These are phyloP conservation scores for Xanthostigma xanthostigma DNA, from an alignment of 2,888 invertebrate species.

Conservation along the genomic window DNA sequence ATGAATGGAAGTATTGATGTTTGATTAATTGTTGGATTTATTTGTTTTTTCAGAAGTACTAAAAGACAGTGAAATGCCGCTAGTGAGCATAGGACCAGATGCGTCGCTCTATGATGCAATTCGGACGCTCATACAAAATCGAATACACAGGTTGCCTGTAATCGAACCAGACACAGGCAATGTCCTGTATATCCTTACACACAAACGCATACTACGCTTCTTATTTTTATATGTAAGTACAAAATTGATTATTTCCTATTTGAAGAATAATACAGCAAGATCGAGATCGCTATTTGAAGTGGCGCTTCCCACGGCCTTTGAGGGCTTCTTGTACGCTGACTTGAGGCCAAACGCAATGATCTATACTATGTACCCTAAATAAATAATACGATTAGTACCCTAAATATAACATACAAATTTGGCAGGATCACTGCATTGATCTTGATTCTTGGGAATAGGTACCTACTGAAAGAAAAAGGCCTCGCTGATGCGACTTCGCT, in stretches of 20 bases:
- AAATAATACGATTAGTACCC: too few species aligned
- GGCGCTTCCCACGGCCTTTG: too few species aligned
- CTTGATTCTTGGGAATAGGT: too few species aligned
- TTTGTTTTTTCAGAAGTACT: constrained; percentile 52
- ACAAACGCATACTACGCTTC: constrained; percentile 94
- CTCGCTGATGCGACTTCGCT: too few species aligned
- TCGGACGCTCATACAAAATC: constrained; percentile 76
- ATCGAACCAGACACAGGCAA: constrained; percentile 91
- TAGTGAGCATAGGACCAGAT: constrained; percentile 85
- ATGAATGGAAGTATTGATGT: too few species aligned
- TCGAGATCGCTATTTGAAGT: too few species aligned
- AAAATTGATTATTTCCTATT: neutral
- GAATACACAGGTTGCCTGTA: constrained; percentile 94
- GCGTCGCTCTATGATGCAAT: constrained; percentile 90
- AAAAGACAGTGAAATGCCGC: constrained; percentile 68
- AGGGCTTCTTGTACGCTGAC: too few species aligned
- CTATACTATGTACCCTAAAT: too few species aligned
- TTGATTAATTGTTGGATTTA: neutral
- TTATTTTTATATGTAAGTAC: constrained; percentile 94
- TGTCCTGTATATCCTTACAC: constrained; percentile 95
- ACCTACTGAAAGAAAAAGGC: too few species aligned
- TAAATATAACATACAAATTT: too few species aligned
- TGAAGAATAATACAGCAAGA: neutral
- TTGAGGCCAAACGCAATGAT: too few species aligned
- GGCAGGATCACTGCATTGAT: too few species aligned